Base-by-base conservation (phyloP, 2,888 invertebrate species). In the Campoletis raptor region DNA sequence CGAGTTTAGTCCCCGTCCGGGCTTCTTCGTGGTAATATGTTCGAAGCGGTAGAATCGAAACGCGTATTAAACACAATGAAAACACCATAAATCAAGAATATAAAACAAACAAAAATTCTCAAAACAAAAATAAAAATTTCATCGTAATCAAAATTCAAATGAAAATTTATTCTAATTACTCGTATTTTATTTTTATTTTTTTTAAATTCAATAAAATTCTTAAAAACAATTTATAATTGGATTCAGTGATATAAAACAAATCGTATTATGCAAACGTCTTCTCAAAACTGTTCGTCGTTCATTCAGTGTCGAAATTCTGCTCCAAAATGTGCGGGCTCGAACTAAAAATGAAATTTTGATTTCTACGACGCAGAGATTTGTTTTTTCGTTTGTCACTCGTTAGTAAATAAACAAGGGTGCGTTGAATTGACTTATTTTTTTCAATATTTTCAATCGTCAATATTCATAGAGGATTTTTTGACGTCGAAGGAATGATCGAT, bases 1-100 rank as follows among this genome's bases (percentile, higher is more conserved):
- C 89, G 89, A 91, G 91, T 92, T 92, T 92, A 93, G 93, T 93
- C 92, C 92, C 92, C 90, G 92, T 92, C 90, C 93, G 91, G 92
- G 88, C 92, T 91, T 92, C 91, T 87, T 89, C 90, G 92, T 90
- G 92, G 90, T 88, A 89, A 85, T 88, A 83, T 88, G 86, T 64
- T 86, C 81, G 42, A 70, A 36, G 77, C 70, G 54, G 70, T 48
- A 57, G 82, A 42, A 40, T 70, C 79, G 21, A 57, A 70, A 57
- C 70, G 79, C 79, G 70, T 67, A 36, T 48, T 66, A 66, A 45
- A 40, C 42, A 54, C 74, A 73, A 79, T 83, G n/a, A 76, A 86
- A 79, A 88, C 79, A 86, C 73, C 84, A 81, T 83, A 82, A 40
- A 74, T 67, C 54, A 45, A 36, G 30, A 24, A n/a, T 5, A 45